Base-by-base conservation (phyloP, 2,113 vertebrate species). In the Myodes glareolus region DNA sequence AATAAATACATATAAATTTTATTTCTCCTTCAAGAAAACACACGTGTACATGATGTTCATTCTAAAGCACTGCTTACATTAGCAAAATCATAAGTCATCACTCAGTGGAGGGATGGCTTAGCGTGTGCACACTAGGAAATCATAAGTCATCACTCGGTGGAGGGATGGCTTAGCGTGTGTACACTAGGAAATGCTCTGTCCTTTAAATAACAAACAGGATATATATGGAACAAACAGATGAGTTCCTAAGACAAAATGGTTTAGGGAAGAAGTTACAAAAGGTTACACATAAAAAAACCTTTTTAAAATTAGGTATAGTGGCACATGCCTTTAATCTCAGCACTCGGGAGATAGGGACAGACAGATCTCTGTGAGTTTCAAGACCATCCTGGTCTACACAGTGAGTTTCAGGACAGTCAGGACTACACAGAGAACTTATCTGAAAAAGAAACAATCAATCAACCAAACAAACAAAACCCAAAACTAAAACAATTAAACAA, bases 151-250 rank as follows among this genome's bases (percentile, higher is more conserved):
- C 29, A 29, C 27, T 73, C 1, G 78, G 25, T 27, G 73, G 86
- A 88, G 19, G 39, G 88, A 67, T 47, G 58, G n/a, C 67, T n/a
- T 31, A 95, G 92, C 14, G 14, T 63, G 42, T 42, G 50, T 55
- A 70, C 10, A 81, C 33, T 55, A 39, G 67, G 39, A 94, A 68
- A 92, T 23, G 16, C 42, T 58, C 52, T 58, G 70, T 4, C 31
- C 92, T 90, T 90, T 92, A 70, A 90, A 82, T 52, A 72, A 91
- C 61, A n/a, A 93, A 65, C 58, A 81, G n/a, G 5, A 91, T 91
- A 68, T 95, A 73, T 7, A 52, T 36, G 27, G 55, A 39, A 78
- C 42, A 96, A 89, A 94, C 14, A 23, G 4, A 80, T 55, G 50
- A 52, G 47, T 58, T 5, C 9, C 47, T 5, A 65, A 88, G 61